Base-by-base conservation (phyloP, 1,140 invertebrate genomes). In the Tetramorium alpestre region DNA sequence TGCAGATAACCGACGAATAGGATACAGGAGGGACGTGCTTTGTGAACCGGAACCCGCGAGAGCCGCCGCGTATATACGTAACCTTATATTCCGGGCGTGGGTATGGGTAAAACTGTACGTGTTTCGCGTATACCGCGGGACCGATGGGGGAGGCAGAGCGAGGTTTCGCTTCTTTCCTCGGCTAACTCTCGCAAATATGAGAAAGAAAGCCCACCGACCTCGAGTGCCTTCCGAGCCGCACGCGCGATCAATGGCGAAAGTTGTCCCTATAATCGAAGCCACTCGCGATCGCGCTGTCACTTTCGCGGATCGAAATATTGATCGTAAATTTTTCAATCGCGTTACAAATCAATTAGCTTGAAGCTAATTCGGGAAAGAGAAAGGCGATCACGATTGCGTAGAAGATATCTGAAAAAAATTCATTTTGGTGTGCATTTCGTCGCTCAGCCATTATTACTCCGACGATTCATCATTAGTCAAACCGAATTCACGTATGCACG, bases 1-100 rank as follows among this genome's bases (percentile, higher is more conserved):
- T 92, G 87, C 91, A 94, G 94, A 95, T 95, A 94, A 95, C 86
- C 86, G 80, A 86, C 72, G 70, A 88, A 88, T 88, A 81, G 87
- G 86, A 77, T 65, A 77, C 87, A 89, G 85, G 86, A 89, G 87
- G 87, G 90, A 93, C 90, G 92, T 93, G 94, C 93, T 95, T 95
- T 94, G 94, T 93, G 94, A 94, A 94, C 92, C 91, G 91, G 92
- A 94, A 94, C 90, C 91, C 82, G 56, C 86, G 60, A 76, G 62
- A 22, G 49, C 67, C 44, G 60, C 54, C 88, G 85, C 85, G 87
- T 90, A 91, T 87, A 88, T 90, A 89, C 77, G 85, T 91, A 89
- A 80, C 25, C 72, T 76, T 87, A 87, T 86, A 78, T 81, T 78
- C 54, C 41, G 6, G 3, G 11, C 10, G 4, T 5, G 47, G 11